Base-by-base conservation (phyloP, 2,888 invertebrate genomes). In the Sepiola atlantica region DNA sequence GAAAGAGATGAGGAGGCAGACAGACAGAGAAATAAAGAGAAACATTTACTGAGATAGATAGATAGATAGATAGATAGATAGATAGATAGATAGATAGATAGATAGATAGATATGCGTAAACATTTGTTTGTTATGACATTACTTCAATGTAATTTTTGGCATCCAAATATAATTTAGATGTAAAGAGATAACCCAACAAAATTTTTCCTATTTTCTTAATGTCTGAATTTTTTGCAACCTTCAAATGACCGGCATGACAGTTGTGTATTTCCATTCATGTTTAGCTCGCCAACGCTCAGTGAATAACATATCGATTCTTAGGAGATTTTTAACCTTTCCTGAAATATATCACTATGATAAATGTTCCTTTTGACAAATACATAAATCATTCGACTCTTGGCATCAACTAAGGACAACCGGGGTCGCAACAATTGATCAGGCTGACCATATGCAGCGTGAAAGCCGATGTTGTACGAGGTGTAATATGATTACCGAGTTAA, bases 341-440 rank as follows among this genome's bases (percentile, higher is more conserved):
- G n/a, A 77, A 77, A 77, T 77, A 77, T 77, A 77, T 77, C 77
- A 77, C 77, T 14, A n/a, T 77, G 77, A 77, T 77, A 77, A 77
- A 77, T 77, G 77, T 77, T 77, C n/a, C 16, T 77, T 77, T 77
- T 77, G 77, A n/a, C 77, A 77, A 77, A 77, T 77, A n/a, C 77
- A 77, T 77, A 77, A 77, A 77, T 77, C 77, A 77, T 77, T 14
- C 77, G n/a, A n/a, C n/a, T 0, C 77, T 77, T 77, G 77, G 77
- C 77, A 77, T 77, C 32, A 32, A 77, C n/a, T 18, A n/a, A 32
- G n/a, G 14, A 77, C 77, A 14, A 77, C 20, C 32, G 32, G n/a
- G 77, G 77, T 77, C 77, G n/a, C n/a, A 77, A n/a, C 32, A n/a
- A n/a, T 77, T 77, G 77, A 77, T 77, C 77, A 77, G 32, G 32